Evolutionary conservation across 2,113 vertebrate species (phyloP), one percentile per base, ranked within the genome.

Genomic region (Dunckerocampus dactyliophorus): DNA sequence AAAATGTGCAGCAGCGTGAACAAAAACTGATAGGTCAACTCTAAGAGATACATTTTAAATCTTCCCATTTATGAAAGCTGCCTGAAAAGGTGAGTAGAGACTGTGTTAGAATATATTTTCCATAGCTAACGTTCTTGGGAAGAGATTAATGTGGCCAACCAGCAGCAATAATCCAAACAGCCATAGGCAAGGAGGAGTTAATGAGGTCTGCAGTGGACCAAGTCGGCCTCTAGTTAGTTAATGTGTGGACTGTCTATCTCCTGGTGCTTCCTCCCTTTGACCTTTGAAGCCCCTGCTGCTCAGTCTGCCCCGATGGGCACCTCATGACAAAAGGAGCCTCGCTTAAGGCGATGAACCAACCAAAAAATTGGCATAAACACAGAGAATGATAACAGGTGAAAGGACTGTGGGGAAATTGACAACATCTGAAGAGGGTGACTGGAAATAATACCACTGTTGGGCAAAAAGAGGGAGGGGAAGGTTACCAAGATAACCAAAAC

Each of bases 281-380:
- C 84, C 82, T 86, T 86, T 83, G 74, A 64, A 74, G 61, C 70
- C 61, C 58, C 37, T 42, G 58, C 68, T 67, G 72, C 66, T 78
- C 77, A 61, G 75, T 73, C 59, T 72, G 58, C 54, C 49, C 65
- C 61, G 70, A 78, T 78, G 67, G 69, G 56, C 61, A 69, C 45
- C 66, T 50, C 47, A 65, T 13, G 21, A 13, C 58, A 7, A 39
- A 19, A 1, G 5, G 11, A 55, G n/a, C 17, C 49, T 14, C 12
- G 6, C 17, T 31, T 10, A 28, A 51, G 5, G 12, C 6, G 21
- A 24, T 15, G 14, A 19, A 21, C 19, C 16, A 56, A 43, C 12
- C 12, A 37, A 4, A 19, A 22, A 54, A 55, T 7, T 60, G 37
- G 5, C 17, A 19, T 48, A 43, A 46, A 47, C 31, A 50, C 20